Evolutionary conservation across 2,113 vertebrate genomes (phyloP), one percentile per base, ranked within the genome.

Genomic region (Pithys albifrons): DNA sequence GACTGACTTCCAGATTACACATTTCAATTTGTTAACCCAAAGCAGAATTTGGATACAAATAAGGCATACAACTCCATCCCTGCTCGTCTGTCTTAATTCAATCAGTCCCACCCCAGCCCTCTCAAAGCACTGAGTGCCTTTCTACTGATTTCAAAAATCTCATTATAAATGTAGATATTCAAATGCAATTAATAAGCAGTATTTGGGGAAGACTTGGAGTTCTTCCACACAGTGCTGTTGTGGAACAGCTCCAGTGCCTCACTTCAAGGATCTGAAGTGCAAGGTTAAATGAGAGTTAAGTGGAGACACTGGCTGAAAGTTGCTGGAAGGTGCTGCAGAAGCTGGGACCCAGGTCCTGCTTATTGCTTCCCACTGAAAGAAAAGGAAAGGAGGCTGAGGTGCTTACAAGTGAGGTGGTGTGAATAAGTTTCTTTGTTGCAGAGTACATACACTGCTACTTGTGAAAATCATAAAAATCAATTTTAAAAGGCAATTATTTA

Each of bases 401-500:
- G 23, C 71, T 65, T 70, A 52, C 10, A 48, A 48, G 62, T 6
- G 19, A 79, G 16, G 14, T 8, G 41, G 24, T 28, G 39, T 49
- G 73, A 93, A 66, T 76, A 77, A 79, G 49, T 24, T 48, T 35
- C 82, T 91, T 78, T 92, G 75, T 93, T 91, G 64, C 24, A 66
- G 41, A 62, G 48, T 55, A 81, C n/a, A 65, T 54, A 59, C 3
- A 8, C 41, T 75, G 31, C 49, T 85, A 64, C 66, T 64, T 5
- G 0, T 43, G 55, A 91, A 93, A 92, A 89, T 94, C 37, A 58
- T 18, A 91, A 81, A 95, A 91, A 91, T 61, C 4, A 2, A 78
- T 89, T 95, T 83, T 31, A 93, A 89, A 96, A 86, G 57, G 69
- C 58, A 96, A 52, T 81, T 89, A 76, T 12, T 85, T 73, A 83